Percentiles rank a stretch among this genome's conserved stretches.
Conservation (phyloP, 2,888 invertebrate genomes). For the Morpho helenor region DNA sequence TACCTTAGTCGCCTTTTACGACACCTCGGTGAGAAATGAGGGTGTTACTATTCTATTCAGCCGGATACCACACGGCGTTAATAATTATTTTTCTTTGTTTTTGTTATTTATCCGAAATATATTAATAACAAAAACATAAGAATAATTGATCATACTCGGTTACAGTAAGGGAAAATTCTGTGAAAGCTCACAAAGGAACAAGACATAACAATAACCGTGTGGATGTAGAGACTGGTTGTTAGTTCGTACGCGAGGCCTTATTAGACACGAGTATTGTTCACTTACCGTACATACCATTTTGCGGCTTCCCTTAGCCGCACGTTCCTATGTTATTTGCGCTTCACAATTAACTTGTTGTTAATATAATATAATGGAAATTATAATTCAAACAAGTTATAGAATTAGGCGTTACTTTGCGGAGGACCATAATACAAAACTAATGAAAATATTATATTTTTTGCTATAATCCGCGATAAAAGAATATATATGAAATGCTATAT, state of each 20-base stretch:
- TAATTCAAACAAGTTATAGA: too few relatives aligned
- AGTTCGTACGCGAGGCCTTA: constrained; percentile 35
- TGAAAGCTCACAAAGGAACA: constrained; percentile 16
- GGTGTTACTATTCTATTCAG: too few relatives aligned
- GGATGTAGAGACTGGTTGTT: constrained; percentile 18
- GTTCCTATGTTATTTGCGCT: constrained; percentile 43
- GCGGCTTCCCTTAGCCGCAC: constrained; percentile 52
- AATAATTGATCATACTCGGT: neutral
- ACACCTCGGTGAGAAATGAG: too few relatives aligned
- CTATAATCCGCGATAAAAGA: too few relatives aligned
- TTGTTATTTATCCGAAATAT: neutral
- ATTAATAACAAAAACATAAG: neutral
- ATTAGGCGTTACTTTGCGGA: too few relatives aligned
- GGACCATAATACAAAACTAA: too few relatives aligned
- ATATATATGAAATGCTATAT: too few relatives aligned
- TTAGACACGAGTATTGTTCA: constrained; percentile 50
- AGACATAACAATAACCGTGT: constrained; percentile 18
- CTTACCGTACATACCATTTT: constrained; percentile 39
- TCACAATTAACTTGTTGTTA: constrained; percentile 46
- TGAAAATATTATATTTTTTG: too few relatives aligned
- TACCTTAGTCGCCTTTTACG: too few relatives aligned
- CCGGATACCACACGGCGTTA: too few relatives aligned
- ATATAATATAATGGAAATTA: too few relatives aligned
- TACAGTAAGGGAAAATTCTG: constrained; percentile 1
- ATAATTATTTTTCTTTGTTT: too few relatives aligned